phyloP scores from a whole-genome alignment of 2,113 vertebrate genomes.

The Lynx canadensis region DNA sequence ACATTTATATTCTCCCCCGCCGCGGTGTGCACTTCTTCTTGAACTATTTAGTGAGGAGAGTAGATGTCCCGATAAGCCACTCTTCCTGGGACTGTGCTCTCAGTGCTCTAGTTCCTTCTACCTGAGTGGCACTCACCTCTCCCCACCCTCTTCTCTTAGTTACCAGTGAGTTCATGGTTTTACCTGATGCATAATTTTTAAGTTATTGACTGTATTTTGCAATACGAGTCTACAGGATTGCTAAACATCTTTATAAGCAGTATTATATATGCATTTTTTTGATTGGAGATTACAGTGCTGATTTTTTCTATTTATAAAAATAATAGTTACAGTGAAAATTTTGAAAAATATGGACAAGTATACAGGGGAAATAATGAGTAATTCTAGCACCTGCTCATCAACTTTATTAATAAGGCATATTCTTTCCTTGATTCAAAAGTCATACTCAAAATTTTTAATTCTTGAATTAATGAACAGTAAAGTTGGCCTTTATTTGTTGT shows the following conservation, averaged over 20 bases:
- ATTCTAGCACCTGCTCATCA: not conserved
- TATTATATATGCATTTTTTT: not conserved
- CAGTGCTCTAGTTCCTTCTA: not conserved
- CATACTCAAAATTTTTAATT: not conserved
- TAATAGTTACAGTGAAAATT: not conserved
- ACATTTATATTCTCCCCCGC: not conserved
- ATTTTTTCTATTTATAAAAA: slow-evolving; percentile 7
- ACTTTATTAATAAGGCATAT: not conserved
- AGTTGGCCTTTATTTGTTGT: not conserved
- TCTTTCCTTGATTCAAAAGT: not conserved
- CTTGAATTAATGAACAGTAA: not conserved
- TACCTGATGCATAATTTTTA: not conserved
- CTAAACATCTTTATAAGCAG: not conserved
- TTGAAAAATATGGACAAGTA: not conserved
- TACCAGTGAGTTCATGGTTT: no score
- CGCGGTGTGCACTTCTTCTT: not conserved
- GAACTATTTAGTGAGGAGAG: not conserved
- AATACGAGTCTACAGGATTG: not conserved
- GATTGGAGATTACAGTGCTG: not conserved
- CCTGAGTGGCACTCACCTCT: not conserved
- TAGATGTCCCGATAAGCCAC: not conserved
- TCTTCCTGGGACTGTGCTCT: not conserved
- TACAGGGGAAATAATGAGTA: not conserved
- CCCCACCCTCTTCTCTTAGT: not conserved
- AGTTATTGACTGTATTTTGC: not conserved